These are phyloP conservation scores for Epiblema foenella DNA, from an alignment of 2,888 invertebrate genomes.

Conservation along the genomic window DNA sequence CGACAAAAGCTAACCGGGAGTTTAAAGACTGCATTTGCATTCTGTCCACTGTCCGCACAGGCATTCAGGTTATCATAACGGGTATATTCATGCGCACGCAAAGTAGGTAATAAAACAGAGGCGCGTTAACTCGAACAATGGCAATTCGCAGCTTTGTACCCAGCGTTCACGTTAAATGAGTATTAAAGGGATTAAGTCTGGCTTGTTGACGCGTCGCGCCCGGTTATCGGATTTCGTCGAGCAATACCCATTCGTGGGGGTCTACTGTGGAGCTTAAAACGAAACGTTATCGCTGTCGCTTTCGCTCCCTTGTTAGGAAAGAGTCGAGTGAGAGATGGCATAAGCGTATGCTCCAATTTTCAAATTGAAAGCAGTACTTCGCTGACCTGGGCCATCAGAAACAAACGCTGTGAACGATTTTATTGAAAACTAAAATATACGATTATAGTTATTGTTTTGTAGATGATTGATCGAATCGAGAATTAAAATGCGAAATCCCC, in stretches of 20 bases:
- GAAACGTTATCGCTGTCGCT: conserved; percentile 10
- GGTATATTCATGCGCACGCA: conserved; percentile 39
- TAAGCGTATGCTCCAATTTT: background rate
- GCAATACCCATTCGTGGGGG: conserved; percentile 52
- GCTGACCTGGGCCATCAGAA: conserved; percentile 6
- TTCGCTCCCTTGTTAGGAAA: background rate
- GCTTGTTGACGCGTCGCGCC: conserved; percentile 80
- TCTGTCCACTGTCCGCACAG: conserved; percentile 22
- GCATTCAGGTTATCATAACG: conserved; percentile 40
- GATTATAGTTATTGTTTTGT: conserved; percentile 2
- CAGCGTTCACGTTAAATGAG: conserved; percentile 71
- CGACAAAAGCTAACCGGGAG: background rate
- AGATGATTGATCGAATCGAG: too few relatives aligned
- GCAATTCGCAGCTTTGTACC: conserved; percentile 64
- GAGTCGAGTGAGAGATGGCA: conserved; percentile 10
- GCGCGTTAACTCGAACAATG: conserved; percentile 67
- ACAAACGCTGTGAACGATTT: background rate
- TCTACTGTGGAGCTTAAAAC: conserved; percentile 3
- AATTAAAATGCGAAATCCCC: too few relatives aligned
- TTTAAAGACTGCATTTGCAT: conserved; percentile 17
- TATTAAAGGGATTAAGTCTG: conserved; percentile 81
- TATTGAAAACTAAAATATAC: conserved; percentile 13
- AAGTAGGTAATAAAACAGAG: conserved; percentile 63
- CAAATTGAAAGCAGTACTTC: background rate
- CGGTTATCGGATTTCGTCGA: conserved; percentile 75